These are phyloP conservation scores for Meloidogyne chitwoodi DNA, from an alignment of 1,140 invertebrate genomes.

Conservation along the genomic window DNA sequence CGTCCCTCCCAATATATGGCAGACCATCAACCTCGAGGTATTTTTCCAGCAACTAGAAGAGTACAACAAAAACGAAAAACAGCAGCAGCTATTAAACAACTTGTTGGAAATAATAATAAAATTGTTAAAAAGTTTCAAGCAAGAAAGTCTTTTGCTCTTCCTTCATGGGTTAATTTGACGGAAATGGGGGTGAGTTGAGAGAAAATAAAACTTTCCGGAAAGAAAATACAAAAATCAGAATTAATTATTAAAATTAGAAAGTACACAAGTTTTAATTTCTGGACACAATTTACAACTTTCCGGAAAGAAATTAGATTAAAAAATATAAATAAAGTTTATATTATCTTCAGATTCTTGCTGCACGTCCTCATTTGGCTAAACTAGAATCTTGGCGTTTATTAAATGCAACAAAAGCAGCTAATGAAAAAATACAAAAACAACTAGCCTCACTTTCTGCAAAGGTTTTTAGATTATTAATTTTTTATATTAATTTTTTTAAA, in stretches of 20 bases:
- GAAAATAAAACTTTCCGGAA: not conserved
- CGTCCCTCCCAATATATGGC: not conserved
- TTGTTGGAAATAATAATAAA: not conserved
- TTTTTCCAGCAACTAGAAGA: not conserved
- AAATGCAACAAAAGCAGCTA: not conserved
- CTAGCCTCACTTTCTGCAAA: not conserved
- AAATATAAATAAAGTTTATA: not conserved
- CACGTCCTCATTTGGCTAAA: not conserved
- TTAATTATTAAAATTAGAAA: not conserved
- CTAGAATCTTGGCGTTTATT: not conserved
- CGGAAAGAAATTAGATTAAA: no score
- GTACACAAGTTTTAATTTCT: no score
- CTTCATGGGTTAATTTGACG: not conserved
- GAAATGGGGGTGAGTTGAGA: not conserved
- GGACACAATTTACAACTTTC: no score
- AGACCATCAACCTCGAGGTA: not conserved
- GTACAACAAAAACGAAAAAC: not conserved
- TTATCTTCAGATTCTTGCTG: not conserved
- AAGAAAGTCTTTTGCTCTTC: not conserved
- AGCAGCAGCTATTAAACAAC: not conserved
- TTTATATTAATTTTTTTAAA: not conserved
- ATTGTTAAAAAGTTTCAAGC: not conserved
- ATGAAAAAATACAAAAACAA: not conserved
- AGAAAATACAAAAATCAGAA: not conserved
- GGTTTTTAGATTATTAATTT: not conserved